Evolutionary conservation across 2,797 vertebrate species (phyloP).

Genomic region (Podarcis siculus): DNA sequence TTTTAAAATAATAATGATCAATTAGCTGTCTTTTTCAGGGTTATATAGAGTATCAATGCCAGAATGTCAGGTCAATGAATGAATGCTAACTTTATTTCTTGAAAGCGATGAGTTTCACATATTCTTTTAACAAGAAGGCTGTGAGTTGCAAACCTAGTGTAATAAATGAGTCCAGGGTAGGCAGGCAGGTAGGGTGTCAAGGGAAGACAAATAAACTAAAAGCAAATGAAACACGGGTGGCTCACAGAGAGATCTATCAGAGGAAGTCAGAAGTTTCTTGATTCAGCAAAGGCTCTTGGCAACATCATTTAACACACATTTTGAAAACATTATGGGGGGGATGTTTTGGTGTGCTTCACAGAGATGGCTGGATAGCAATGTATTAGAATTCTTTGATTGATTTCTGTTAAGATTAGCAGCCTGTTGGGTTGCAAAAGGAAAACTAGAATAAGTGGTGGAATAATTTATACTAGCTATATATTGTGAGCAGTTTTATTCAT

Average conservation of each 20-base stretch:
- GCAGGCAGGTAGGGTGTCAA: constrained; percentile 51
- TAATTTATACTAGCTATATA: constrained; percentile 76
- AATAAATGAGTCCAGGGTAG: constrained; percentile 43
- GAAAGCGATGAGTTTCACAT: neutral
- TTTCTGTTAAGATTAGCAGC: constrained; percentile 76
- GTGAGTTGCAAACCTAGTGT: constrained; percentile 3
- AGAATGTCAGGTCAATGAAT: constrained; percentile 19
- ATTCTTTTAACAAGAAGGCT: constrained; percentile 27
- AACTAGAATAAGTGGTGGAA: constrained; percentile 62
- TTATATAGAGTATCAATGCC: constrained; percentile 39
- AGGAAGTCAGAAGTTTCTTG: constrained; percentile 56
- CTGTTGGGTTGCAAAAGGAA: constrained; percentile 65
- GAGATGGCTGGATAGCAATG: constrained; percentile 52
- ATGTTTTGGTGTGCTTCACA: constrained; percentile 53
- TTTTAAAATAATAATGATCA: neutral
- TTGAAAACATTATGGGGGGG: constrained; percentile 62
- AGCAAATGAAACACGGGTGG: constrained; percentile 41
- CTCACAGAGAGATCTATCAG: constrained; percentile 53
- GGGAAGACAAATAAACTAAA: constrained; percentile 58
- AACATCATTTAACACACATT: constrained; percentile 68
- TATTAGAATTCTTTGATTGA: constrained; percentile 74
- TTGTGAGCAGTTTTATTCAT: constrained; percentile 74
- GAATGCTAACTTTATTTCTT: constrained; percentile 39
- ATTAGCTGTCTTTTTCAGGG: constrained; percentile 18
- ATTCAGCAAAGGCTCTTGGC: constrained; percentile 64